Evolutionary conservation across 2,888 invertebrate genomes (phyloP), one percentile per base, ranked within the genome.

Genomic region (Eubasilissa splendida): DNA sequence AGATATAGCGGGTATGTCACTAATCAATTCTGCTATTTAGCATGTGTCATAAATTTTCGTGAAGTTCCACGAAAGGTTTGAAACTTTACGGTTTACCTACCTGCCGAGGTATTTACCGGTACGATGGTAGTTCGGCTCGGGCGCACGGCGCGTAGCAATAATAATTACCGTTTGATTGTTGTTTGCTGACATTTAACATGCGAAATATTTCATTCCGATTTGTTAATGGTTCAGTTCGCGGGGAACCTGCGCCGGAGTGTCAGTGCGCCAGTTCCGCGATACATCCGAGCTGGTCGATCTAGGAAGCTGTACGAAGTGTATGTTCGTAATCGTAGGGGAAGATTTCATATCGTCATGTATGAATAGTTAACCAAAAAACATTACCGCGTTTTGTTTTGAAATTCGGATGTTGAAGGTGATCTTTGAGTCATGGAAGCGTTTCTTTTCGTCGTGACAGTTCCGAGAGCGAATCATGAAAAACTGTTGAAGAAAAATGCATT

Each of bases 391-490:
- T 42, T 11, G 33, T 33, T 11, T 63, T 33, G 5, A 11, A 63
- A 33, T 31, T 10, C 8, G 33, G 31, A 12, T 4, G 33, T 11
- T 33, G 33, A 31, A 63, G 31, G 63, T 31, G 33, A 33, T 52
- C 42, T 33, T 50, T n/a, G 3, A 63, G 65, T 70, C 8, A 83
- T 81, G 83, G 65, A 77, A 11, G 80, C 80, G 3, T 76, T 79
- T 11, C 60, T 81, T 4, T 83, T 83, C 68, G 79, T 83, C 4
- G 71, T 83, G n/a, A 81, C 79, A 9, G 76, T 83, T 50, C 83
- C 83, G 0, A 79, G 74, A 50, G 63, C 58, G 8, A 50, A 79
- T n/a, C 74, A 76, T 50, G 83, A 83, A 74, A 79, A 81, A 68
- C 52, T 76, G 3, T n/a, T 79, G 11, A 63, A 66, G 22, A 42